Percentiles rank a stretch among this genome's conserved stretches.
phyloP scores from a whole-genome alignment of 2,888 invertebrate genomes.

The Oxytorus armatus region DNA sequence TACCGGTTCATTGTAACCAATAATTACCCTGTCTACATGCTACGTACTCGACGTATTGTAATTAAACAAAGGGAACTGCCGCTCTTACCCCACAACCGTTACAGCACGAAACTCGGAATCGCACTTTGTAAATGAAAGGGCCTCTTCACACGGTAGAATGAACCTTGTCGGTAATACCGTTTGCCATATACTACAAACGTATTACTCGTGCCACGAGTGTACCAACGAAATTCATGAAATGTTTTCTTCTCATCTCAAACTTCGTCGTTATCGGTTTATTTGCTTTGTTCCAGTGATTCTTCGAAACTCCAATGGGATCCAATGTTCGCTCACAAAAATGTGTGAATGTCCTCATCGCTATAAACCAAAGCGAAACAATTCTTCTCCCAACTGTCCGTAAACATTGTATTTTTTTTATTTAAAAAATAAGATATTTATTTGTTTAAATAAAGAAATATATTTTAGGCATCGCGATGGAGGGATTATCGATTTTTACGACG shows the following conservation, averaged over 20 bases:
- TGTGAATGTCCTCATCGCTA: no score
- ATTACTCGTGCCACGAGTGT: constrained; percentile 6
- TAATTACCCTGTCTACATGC: constrained; percentile 80
- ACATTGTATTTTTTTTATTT: neutral
- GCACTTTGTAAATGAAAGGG: constrained; percentile 56
- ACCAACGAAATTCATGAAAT: constrained; percentile 12
- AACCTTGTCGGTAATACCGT: constrained; percentile 52
- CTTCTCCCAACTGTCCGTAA: neutral
- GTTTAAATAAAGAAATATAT: neutral
- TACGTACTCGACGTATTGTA: constrained; percentile 77
- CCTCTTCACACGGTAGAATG: constrained; percentile 54
- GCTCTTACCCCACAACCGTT: constrained; percentile 59
- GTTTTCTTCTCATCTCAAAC: constrained; percentile 18
- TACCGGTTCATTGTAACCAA: constrained; percentile 78
- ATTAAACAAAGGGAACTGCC: constrained; percentile 79
- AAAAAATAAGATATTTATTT: neutral
- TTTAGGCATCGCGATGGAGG: neutral
- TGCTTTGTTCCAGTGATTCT: no score
- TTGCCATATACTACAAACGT: constrained; percentile 13
- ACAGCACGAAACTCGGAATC: constrained; percentile 25
- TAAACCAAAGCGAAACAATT: no score
- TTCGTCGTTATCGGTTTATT: neutral
- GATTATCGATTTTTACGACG: constrained; percentile 52
- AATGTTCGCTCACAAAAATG: no score
- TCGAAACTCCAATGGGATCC: no score